phyloP scores from a whole-genome alignment of 2,797 vertebrate species.

The Erpetoichthys calabaricus region DNA sequence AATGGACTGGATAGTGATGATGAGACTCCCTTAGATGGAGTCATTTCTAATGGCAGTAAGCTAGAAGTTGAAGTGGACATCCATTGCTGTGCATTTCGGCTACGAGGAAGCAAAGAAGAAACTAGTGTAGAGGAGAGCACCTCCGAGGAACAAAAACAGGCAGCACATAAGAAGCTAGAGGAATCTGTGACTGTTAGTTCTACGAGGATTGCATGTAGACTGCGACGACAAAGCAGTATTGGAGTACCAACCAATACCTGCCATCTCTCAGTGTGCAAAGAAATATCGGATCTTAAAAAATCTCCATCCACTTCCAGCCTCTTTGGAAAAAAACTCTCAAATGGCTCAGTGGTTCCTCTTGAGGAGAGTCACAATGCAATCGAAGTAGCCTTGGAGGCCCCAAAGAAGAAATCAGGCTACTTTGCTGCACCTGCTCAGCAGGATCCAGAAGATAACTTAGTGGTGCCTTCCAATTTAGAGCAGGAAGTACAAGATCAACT shows the following conservation, averaged over 20 bases:
- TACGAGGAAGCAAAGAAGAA: constrained; percentile 43
- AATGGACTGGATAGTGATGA: constrained; percentile 92
- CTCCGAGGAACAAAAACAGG: constrained; percentile 41
- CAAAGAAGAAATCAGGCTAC: constrained; percentile 90
- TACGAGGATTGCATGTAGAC: constrained; percentile 37
- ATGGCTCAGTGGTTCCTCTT: constrained; percentile 83
- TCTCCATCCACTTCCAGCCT: constrained; percentile 79
- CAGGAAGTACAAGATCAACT: constrained; percentile 87
- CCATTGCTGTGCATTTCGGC: constrained; percentile 81
- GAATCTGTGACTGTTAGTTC: constrained; percentile 25
- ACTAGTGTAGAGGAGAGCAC: constrained; percentile 31
- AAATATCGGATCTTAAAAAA: constrained; percentile 75
- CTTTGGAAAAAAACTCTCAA: constrained; percentile 84
- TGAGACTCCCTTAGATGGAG: constrained; percentile 77
- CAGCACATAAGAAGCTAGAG: constrained; percentile 1
- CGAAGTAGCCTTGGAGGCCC: constrained; percentile 85
- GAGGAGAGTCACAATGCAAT: constrained; percentile 91
- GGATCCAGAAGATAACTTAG: constrained; percentile 88
- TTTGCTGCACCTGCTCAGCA: constrained; percentile 85
- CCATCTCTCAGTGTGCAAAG: constrained; percentile 59
- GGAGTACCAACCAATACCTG: constrained; percentile 69
- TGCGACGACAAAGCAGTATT: constrained; percentile 71
- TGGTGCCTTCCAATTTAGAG: constrained; percentile 80
- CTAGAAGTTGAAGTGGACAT: constrained; percentile 94
- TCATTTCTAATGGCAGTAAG: constrained; percentile 84